Percentiles rank a stretch among this genome's conserved stretches.
Conservation (phyloP, 2,113 vertebrate species). For the Phylloscopus trochiloides region DNA sequence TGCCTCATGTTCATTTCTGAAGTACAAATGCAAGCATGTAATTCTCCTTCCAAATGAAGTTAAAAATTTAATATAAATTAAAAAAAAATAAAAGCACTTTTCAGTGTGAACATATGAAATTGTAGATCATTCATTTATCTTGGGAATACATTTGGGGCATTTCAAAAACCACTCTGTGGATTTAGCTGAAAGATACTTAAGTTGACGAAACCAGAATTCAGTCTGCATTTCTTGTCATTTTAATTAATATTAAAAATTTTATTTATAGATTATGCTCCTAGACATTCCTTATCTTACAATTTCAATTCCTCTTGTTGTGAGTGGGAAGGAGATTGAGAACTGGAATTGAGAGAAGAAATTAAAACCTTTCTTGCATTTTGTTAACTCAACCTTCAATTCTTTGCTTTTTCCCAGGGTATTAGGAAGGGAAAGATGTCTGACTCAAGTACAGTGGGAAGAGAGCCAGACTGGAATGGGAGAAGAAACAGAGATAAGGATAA, state of each 20-base stretch:
- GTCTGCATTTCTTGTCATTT: background rate
- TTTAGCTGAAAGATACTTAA: background rate
- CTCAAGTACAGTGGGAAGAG: background rate
- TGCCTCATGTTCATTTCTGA: background rate
- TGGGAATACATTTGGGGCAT: background rate
- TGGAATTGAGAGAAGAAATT: background rate
- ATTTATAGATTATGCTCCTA: background rate
- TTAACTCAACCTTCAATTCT: background rate
- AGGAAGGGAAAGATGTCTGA: background rate
- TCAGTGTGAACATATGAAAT: background rate
- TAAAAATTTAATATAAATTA: background rate
- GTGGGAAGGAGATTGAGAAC: background rate
- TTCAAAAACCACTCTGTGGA: background rate
- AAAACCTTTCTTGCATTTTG: background rate
- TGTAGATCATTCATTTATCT: background rate
- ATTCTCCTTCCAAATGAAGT: background rate
- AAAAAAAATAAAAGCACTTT: background rate
- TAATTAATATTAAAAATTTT: background rate
- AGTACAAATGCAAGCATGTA: background rate
- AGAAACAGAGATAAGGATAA: conserved; percentile 12
- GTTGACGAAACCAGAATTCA: background rate
- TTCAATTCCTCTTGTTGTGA: background rate
- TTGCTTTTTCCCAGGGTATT: background rate
- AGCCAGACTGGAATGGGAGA: background rate
- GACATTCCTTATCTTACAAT: background rate